Conservation (phyloP, 1,140 invertebrate genomes). For the Pteromalus puparum region DNA sequence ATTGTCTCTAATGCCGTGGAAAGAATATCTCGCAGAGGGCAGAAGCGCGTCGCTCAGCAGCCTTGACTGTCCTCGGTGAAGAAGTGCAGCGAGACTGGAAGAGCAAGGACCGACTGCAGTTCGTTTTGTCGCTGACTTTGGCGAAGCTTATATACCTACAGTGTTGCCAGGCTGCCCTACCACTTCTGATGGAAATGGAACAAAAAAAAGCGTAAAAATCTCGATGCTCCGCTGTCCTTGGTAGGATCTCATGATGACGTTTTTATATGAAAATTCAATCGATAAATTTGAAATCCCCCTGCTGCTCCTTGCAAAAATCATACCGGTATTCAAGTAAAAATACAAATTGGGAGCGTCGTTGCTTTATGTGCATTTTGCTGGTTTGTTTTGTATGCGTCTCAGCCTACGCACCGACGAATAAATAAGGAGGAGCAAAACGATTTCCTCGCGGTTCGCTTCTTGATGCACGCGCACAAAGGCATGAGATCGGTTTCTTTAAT, state of each 20-base stretch:
- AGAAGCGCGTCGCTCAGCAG: not conserved
- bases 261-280: not conserved
- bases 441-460: too few species aligned
- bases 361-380: not conserved
- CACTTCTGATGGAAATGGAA: too few species aligned
- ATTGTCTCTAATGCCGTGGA: not conserved
- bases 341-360: not conserved
- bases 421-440: too few species aligned
- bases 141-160: constrained; percentile 3
- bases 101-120: not conserved
- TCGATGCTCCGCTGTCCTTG: constrained; percentile 2
- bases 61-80: not conserved
- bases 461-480: too few species aligned
- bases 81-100: not conserved
- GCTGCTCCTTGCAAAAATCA: not conserved
- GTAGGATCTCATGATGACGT: not conserved
- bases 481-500: too few species aligned
- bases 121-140: not conserved
- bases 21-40: not conserved
- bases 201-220: not conserved
- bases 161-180: not conserved
- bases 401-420: too few species aligned
- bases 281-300: not conserved
- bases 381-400: too few species aligned
- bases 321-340: not conserved